A percentile compares a stretch with the other conserved stretches of the same genome.
Evolutionary conservation across 2,888 invertebrate genomes (phyloP).

Genomic region (Drosophila fungiperda): DNA sequence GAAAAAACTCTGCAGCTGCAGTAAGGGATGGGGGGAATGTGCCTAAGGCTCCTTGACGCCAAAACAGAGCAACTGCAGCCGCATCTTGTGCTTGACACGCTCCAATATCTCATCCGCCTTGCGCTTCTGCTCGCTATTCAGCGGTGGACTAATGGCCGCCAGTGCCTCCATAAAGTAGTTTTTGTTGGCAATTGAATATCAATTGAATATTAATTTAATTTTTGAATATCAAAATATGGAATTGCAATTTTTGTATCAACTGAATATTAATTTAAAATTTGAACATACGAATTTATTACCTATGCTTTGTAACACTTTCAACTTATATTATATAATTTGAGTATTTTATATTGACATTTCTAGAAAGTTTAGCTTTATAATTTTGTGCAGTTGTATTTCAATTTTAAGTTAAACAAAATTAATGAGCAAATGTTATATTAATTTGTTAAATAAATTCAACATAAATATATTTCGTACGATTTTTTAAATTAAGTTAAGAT

Average conservation of each 20-base stretch:
- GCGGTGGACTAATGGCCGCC: slow-evolving; percentile 89
- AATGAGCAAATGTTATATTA: not conserved
- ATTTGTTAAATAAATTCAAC: not conserved
- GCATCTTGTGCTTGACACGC: slow-evolving; percentile 89
- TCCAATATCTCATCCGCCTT: slow-evolving; percentile 88
- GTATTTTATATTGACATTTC: not conserved
- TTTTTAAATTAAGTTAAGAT: not conserved
- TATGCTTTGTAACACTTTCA: not conserved
- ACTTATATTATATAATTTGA: not conserved
- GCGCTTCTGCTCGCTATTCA: slow-evolving; percentile 88
- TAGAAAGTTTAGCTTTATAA: not conserved
- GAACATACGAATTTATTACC: not conserved
- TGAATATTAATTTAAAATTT: not conserved
- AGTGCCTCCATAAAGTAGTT: slow-evolving; percentile 93
- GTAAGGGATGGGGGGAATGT: slow-evolving; percentile 48
- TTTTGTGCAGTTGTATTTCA: not conserved
- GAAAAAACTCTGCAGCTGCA: no score
- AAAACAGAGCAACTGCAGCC: slow-evolving; percentile 89
- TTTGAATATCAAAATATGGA: no score
- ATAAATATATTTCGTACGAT: not conserved
- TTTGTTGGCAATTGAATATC: slow-evolving; percentile 85
- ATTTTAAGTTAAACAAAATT: not conserved
- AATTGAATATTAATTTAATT: no score
- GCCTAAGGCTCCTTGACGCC: slow-evolving; percentile 71
- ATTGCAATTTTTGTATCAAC: not conserved